Evolutionary conservation across 1,140 invertebrate genomes (phyloP).

Genomic region (Scaptomyza montana): DNA sequence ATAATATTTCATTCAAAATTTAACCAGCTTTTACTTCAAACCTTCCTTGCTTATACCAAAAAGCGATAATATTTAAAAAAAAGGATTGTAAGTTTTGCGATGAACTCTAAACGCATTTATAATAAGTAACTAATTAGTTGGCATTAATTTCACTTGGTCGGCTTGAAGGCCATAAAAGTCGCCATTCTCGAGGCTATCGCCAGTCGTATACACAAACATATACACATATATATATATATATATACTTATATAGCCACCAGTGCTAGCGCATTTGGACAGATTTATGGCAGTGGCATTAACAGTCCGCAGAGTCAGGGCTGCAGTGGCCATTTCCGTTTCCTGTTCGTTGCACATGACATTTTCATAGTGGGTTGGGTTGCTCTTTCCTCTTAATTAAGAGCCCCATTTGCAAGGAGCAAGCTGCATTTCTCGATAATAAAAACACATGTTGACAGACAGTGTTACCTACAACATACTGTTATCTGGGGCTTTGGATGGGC

Average conservation of each 20-base stretch:
- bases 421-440: constrained; percentile 60
- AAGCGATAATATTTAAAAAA: no score
- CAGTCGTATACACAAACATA: constrained; percentile 44
- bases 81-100: not conserved
- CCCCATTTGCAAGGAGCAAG: constrained; percentile 6
- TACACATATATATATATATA: constrained; percentile 70
- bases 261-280: constrained; percentile 69
- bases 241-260: constrained; percentile 62
- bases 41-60: no score
- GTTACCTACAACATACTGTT: constrained; percentile 47
- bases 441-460: constrained; percentile 76
- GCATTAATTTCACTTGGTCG: constrained; percentile 66
- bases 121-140: constrained; percentile 67
- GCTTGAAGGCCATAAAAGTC: constrained; percentile 57
- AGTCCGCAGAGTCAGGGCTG: constrained; percentile 57
- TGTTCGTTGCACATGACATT: constrained; percentile 16
- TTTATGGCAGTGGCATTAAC: constrained; percentile 66
- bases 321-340: constrained; percentile 56
- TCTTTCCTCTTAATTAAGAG: constrained; percentile 16
- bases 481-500: not conserved
- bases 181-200: constrained; percentile 60
- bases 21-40: no score
- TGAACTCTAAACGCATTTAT: constrained; percentile 58
- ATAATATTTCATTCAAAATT: no score
- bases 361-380: not conserved